Conservation (phyloP, 2,888 invertebrate species). For the Phoronis australis region DNA sequence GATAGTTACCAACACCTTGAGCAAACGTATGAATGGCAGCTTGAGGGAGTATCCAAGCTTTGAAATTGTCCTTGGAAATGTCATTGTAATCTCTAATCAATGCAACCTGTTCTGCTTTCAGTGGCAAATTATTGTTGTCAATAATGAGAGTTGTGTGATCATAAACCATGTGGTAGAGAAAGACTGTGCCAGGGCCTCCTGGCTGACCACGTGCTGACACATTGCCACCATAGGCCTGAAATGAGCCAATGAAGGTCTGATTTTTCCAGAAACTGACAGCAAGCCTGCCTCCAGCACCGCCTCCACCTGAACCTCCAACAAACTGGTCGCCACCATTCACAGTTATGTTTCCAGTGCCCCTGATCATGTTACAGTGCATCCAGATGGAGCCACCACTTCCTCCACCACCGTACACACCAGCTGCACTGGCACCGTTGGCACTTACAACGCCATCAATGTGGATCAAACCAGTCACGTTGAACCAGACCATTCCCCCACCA, state of each 20-base stretch:
- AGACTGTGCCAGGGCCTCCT: conserved; percentile 33
- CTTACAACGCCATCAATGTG: conserved; percentile 28
- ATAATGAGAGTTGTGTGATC: conserved; percentile 29
- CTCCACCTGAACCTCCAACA: conserved; percentile 19
- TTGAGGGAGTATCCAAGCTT: conserved; percentile 32
- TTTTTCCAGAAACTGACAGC: conserved; percentile 29
- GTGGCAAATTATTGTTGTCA: conserved; percentile 21
- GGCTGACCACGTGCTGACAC: conserved; percentile 14
- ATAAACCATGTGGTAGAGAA: conserved; percentile 25
- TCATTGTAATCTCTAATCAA: conserved; percentile 25
- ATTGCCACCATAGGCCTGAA: conserved; percentile 26
- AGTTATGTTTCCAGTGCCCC: conserved; percentile 30
- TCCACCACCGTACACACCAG: conserved; percentile 21
- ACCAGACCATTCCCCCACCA: conserved; percentile 26
- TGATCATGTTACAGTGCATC: conserved; percentile 19
- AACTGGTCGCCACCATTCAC: conserved; percentile 28
- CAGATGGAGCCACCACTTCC: conserved; percentile 31
- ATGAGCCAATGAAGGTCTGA: conserved; percentile 28
- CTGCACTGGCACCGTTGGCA: conserved; percentile 24
- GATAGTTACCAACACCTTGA: conserved; percentile 10
- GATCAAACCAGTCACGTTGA: conserved; percentile 21
- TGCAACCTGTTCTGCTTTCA: conserved; percentile 6
- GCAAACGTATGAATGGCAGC: conserved; percentile 26
- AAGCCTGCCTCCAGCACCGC: conserved; percentile 33
- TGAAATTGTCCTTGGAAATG: conserved; percentile 26